Percentiles rank a stretch among this genome's conserved stretches.
These are phyloP conservation scores for Uria lomvia DNA, from an alignment of 2,113 vertebrate species.

Conservation along the genomic window DNA sequence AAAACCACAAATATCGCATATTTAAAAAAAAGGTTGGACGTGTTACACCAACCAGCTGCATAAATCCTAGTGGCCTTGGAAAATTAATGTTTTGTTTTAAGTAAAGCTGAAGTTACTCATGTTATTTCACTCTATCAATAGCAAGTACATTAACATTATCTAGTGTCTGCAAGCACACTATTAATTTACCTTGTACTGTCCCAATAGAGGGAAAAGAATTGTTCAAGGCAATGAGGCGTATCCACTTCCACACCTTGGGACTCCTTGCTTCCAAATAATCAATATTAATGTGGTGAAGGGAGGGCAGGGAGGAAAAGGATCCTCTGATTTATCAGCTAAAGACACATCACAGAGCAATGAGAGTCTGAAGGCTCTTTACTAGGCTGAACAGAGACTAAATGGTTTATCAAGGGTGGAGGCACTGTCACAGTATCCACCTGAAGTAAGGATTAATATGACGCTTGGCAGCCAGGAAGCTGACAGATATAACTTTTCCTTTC, in stretches of 20 bases:
- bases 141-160: constrained; percentile 87
- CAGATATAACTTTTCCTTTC: background rate
- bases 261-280: constrained; percentile 81
- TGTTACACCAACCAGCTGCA: background rate
- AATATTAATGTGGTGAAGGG: constrained; percentile 79
- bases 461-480: background rate
- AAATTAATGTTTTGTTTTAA: constrained; percentile 89
- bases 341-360: constrained; percentile 46
- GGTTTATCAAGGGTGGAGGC: background rate
- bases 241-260: constrained; percentile 82
- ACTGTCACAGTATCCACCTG: background rate
- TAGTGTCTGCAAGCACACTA: constrained; percentile 83
- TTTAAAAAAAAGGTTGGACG: background rate
- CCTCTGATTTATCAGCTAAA: constrained; percentile 70
- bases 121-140: constrained; percentile 87
- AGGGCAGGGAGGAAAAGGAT: constrained; percentile 63
- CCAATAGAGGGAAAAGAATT: constrained; percentile 81
- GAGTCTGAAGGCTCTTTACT: constrained; percentile 59
- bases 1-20: background rate
- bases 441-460: background rate
- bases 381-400: background rate
- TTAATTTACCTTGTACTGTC: constrained; percentile 85
- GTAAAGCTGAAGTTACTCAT: constrained; percentile 85
- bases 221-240: constrained; percentile 83
- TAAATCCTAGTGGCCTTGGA: constrained; percentile 69